phyloP scores from a whole-genome alignment of 2,797 vertebrate genomes.

The Tenualosa thibaudeaui region DNA sequence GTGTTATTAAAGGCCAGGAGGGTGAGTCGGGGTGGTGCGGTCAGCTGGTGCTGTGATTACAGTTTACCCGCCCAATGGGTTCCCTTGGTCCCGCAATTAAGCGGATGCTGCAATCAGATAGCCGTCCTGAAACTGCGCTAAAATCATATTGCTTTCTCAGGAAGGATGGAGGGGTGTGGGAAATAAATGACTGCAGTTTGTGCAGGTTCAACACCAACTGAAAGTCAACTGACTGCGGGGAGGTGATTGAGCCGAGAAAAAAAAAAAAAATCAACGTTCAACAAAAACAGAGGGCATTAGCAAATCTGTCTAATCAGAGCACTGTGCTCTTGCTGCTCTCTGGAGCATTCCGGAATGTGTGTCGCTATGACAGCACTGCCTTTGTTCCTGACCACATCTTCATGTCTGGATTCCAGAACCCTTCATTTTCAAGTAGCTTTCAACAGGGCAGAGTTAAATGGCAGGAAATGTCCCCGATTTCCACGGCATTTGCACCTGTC shows the following conservation, averaged over 20 bases:
- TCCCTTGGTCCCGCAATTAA: slow-evolving; percentile 19
- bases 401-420: not conserved
- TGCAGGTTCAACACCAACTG: not conserved
- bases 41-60: slow-evolving; percentile 12
- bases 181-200: not conserved
- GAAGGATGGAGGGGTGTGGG: not conserved
- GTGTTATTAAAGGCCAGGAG: slow-evolving; percentile 46
- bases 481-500: not conserved
- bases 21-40: slow-evolving; percentile 20
- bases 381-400: slow-evolving; percentile 12
- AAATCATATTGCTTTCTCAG: not conserved
- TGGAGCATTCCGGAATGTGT: not conserved
- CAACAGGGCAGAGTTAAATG: slow-evolving; percentile 21
- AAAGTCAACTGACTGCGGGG: not conserved
- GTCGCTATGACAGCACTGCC: slow-evolving; percentile 24
- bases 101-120: slow-evolving; percentile 29
- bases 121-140: not conserved
- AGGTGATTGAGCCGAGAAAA: not conserved
- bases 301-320: not conserved
- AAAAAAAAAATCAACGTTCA: too few relatives aligned
- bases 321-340: not conserved
- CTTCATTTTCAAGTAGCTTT: slow-evolving; percentile 21
- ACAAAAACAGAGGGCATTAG: not conserved
- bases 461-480: not conserved
- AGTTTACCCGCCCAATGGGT: slow-evolving; percentile 25